Conservation (phyloP, 2,888 invertebrate species). For the Hyposoter dolosus region DNA sequence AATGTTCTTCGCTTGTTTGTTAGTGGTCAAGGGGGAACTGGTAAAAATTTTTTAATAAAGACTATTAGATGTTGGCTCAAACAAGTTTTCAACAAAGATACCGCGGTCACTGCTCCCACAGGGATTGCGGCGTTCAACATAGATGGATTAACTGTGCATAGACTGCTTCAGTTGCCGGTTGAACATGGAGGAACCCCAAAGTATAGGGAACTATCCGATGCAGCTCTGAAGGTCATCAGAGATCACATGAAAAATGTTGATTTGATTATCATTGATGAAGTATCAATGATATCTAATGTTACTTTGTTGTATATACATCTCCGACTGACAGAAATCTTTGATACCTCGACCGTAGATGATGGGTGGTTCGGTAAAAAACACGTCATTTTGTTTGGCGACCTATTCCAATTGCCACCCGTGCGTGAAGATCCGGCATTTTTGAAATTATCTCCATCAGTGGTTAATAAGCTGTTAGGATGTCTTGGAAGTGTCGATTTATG, state of each 20-base stretch:
- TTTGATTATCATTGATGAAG: conserved; percentile 74
- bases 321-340: conserved; percentile 73
- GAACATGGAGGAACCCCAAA: conserved; percentile 8
- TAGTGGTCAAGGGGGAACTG: conserved; percentile 71
- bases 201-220: conserved; percentile 11
- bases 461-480: conserved; percentile 71
- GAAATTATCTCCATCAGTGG: conserved; percentile 68
- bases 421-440: conserved; percentile 73
- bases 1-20: conserved; percentile 52
- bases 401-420: conserved; percentile 76
- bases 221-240: background rate
- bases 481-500: conserved; percentile 72
- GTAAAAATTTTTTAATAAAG: conserved; percentile 58
- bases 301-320: conserved; percentile 72
- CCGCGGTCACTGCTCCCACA: conserved; percentile 72
- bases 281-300: conserved; percentile 65
- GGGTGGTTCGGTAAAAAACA: conserved; percentile 75
- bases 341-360: conserved; percentile 70
- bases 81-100: conserved; percentile 64
- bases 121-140: conserved; percentile 78
- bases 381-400: conserved; percentile 74
- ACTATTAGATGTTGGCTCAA: conserved; percentile 72
- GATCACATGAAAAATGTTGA: conserved; percentile 65
- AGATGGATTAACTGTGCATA: conserved; percentile 76
- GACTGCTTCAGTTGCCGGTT: conserved; percentile 8